These are phyloP conservation scores for Zapornia atra DNA, from an alignment of 2,113 vertebrate species.

Conservation along the genomic window DNA sequence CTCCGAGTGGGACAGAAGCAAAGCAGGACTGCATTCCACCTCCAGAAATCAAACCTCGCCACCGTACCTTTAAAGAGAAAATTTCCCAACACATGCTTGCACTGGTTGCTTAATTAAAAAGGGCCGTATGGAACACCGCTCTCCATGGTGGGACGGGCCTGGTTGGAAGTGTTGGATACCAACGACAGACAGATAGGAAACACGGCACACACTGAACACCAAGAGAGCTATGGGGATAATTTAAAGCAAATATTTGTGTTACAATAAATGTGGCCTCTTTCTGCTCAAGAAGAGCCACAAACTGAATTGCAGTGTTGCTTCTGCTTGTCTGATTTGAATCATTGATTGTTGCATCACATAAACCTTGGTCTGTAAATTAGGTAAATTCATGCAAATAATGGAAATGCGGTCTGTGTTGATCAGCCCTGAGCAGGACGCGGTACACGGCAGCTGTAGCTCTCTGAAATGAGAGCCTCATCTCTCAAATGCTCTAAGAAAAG, in stretches of 20 bases:
- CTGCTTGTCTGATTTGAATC: neutral
- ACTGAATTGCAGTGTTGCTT: neutral
- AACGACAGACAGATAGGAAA: constrained; percentile 6
- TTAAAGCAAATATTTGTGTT: neutral
- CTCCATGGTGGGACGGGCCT: neutral
- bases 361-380: neutral
- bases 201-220: neutral
- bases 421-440: neutral
- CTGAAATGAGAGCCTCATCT: neutral
- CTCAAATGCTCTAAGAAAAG: neutral
- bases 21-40: constrained; percentile 45
- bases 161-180: constrained; percentile 3
- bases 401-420: neutral
- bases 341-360: neutral
- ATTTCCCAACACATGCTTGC: neutral
- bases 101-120: neutral
- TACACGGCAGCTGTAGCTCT: neutral
- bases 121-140: neutral
- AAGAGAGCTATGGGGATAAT: neutral
- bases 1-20: constrained; percentile 38
- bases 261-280: neutral
- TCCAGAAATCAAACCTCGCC: constrained; percentile 14
- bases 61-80: neutral
- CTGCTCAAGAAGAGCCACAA: neutral
- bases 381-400: neutral